Conservation (phyloP, 2,113 vertebrate species). For the Eidolon helvum region DNA sequence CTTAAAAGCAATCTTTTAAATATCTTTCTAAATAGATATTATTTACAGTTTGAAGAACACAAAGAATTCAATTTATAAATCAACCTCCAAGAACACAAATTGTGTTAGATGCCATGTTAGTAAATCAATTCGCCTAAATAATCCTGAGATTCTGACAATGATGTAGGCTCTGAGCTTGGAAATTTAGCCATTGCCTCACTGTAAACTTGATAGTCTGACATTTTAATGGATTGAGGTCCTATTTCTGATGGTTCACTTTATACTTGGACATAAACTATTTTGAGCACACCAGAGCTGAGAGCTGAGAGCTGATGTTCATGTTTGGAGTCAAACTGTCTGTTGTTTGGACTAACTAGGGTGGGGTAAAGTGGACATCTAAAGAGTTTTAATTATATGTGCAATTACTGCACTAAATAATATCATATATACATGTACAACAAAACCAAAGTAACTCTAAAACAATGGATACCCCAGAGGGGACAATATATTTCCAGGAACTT, state of each 20-base stretch:
- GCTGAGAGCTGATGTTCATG: constrained; percentile 71
- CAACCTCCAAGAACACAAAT: constrained; percentile 75
- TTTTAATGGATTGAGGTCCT: constrained; percentile 81
- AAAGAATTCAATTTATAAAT: constrained; percentile 72
- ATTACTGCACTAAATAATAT: constrained; percentile 63
- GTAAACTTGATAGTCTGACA: constrained; percentile 79
- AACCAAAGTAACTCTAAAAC: background rate
- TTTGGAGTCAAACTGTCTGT: constrained; percentile 77
- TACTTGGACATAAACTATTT: constrained; percentile 79
- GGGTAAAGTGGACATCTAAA: background rate
- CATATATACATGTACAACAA: background rate
- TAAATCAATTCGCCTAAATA: constrained; percentile 82
- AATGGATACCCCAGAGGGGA: background rate
- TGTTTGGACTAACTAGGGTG: constrained; percentile 25
- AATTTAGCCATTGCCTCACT: constrained; percentile 73
- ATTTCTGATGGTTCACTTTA: constrained; percentile 81
- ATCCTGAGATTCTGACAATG: constrained; percentile 70
- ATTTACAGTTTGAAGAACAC: constrained; percentile 67
- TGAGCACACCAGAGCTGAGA: constrained; percentile 74
- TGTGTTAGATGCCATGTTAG: constrained; percentile 69
- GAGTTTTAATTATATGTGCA: constrained; percentile 23
- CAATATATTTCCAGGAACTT: background rate
- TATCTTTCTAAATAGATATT: constrained; percentile 70
- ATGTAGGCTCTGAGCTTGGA: constrained; percentile 66
- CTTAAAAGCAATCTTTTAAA: constrained; percentile 59